Percentiles rank a stretch among this genome's conserved stretches.
These are phyloP conservation scores for Spilogale gracilis DNA, from an alignment of 2,113 vertebrate species.

Conservation along the genomic window DNA sequence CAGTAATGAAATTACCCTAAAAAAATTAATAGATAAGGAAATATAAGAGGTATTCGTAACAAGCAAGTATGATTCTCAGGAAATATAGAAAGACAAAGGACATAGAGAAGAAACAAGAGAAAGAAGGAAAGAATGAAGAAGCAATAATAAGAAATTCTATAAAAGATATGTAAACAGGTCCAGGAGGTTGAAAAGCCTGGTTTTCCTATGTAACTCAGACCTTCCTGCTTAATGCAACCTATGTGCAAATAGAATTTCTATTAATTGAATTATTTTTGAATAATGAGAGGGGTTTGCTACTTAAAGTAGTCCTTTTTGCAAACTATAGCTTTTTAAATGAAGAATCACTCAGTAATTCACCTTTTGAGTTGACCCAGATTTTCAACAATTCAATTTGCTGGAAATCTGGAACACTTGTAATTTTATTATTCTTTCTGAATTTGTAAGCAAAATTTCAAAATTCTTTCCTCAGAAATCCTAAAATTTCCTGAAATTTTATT, in stretches of 20 bases:
- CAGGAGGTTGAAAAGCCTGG: background rate
- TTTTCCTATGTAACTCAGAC: background rate
- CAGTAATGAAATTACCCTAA: background rate
- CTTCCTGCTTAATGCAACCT: background rate
- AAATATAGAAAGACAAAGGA: background rate
- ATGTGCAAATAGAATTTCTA: background rate
- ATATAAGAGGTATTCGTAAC: background rate
- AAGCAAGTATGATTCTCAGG: background rate
- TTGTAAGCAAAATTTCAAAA: constrained; percentile 46
- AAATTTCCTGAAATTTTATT: constrained; percentile 21
- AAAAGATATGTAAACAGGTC: background rate
- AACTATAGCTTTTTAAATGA: constrained; percentile 32
- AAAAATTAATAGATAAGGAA: constrained; percentile 25
- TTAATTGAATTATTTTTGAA: background rate
- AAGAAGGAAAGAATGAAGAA: background rate
- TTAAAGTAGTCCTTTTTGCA: background rate
- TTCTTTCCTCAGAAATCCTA: constrained; percentile 12
- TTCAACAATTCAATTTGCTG: constrained; percentile 30
- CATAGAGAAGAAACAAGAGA: background rate
- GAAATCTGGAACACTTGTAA: background rate
- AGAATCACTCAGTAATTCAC: background rate
- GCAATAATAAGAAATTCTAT: background rate
- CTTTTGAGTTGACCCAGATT: background rate
- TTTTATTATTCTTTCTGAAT: constrained; percentile 20
- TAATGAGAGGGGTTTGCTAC: background rate